A percentile compares a stretch with the other conserved stretches of the same genome.
phyloP scores from a whole-genome alignment of 2,888 invertebrate species.

The Melieria crassipennis region DNA sequence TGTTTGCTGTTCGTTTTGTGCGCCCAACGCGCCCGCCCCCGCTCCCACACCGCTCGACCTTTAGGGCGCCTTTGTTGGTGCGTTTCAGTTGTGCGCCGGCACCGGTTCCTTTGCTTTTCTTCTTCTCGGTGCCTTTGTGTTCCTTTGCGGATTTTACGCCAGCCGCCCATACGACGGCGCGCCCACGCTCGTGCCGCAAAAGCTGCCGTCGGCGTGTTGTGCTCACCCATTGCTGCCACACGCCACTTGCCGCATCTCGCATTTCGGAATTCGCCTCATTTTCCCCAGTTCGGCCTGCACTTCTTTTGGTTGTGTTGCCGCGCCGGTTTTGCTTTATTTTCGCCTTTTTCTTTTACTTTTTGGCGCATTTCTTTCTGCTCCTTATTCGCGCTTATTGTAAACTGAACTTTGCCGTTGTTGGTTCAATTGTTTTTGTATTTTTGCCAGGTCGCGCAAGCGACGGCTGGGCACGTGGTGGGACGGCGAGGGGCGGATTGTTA shows the following conservation, averaged over 20 bases:
- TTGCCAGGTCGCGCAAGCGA: not conserved
- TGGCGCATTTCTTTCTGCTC: not conserved
- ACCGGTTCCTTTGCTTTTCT: not conserved
- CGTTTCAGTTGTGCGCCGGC: not conserved
- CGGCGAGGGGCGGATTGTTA: not conserved
- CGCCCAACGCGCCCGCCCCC: too few species aligned
- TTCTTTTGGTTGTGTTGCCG: too few species aligned
- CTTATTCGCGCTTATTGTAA: not conserved
- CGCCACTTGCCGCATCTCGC: too few species aligned
- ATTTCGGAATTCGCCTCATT: too few species aligned
- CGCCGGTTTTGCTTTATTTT: too few species aligned
- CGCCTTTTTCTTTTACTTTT: too few species aligned
- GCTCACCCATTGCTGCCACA: not conserved
- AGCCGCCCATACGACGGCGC: not conserved
- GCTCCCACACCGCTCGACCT: not conserved
- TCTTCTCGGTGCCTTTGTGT: not conserved
- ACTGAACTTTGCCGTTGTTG: not conserved
- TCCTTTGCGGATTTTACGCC: not conserved
- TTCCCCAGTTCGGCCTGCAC: too few species aligned
- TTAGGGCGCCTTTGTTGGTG: not conserved
- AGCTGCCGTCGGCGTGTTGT: not conserved
- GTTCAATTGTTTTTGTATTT: not conserved
- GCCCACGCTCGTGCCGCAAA: not conserved
- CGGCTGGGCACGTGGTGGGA: too few species aligned
- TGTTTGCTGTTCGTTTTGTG: too few species aligned